Base-by-base conservation (phyloP, 2,797 vertebrate species). In the Pseudochirops corinnae region DNA sequence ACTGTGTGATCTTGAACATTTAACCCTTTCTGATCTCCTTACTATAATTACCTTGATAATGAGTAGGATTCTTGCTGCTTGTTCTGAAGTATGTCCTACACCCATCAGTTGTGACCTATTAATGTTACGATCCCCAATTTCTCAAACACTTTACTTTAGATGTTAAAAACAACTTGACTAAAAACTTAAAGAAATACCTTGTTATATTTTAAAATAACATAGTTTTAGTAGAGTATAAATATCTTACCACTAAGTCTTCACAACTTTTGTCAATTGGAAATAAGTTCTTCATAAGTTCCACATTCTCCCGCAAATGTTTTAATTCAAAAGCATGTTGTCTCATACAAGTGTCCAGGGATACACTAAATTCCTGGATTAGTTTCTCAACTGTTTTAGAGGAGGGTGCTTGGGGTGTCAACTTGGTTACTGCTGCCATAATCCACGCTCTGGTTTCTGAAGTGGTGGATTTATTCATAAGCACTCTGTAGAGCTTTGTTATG, bases 301-400 rank as follows among this genome's bases (percentile, higher is more conserved):
- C 93, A 97, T 99, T 98, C 92, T 99, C 99, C 97, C 98, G 98
- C 95, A 99, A 98, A 93, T 98, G 97, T 98, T 99, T 99, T 97
- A 99, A 98, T 98, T 99, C 99, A 95, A 99, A 99, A 7, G 99
- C 99, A 96, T 99, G 99, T 93, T 99, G 99, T 92, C 99, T 99
- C 98, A 99, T 98, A 56, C 99, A 98, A 0, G 99, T 99, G 98
- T 99, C 99, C 98, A 99, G 98, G 62, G 99, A 99, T 93, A 97
- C 98, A 52, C 98, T 98, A 96, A 99, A 99, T 12, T 99, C 98
- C 57, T 99, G 99, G 90, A 99, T 98, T 95, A 99, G 96, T 52
- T 98, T 98, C 93, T 98, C 98, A 62, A 99, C 98, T 53, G 98
- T 95, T 90, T 98, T 97, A 0, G 98, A 98, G 56, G 96, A 97